phyloP scores from a whole-genome alignment of 2,113 vertebrate genomes.

The Ahaetulla prasina region DNA sequence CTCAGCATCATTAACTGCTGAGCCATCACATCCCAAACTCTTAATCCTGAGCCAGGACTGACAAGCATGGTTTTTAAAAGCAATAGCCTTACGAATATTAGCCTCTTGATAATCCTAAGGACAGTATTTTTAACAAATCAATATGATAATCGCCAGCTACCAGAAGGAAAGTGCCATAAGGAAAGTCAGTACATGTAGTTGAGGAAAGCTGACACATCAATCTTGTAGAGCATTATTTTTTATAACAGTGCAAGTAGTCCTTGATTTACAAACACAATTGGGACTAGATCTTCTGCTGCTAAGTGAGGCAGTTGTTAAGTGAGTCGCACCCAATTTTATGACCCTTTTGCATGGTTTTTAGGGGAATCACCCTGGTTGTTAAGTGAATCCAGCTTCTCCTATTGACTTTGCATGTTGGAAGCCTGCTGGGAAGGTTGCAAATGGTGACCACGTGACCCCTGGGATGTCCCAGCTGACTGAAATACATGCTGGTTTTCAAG shows the following conservation, averaged over 20 bases:
- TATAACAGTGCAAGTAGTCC: not conserved
- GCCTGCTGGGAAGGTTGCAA: not conserved
- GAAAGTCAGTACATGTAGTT: not conserved
- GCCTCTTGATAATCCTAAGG: not conserved
- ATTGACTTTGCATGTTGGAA: not conserved
- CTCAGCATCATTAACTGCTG: not conserved
- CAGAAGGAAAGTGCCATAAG: not conserved
- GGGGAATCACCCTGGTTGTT: not conserved
- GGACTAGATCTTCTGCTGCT: not conserved
- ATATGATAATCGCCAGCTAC: not conserved
- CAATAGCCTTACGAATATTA: not conserved
- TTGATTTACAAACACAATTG: not conserved
- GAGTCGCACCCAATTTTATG: not conserved
- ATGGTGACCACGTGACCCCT: not conserved
- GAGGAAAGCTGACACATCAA: not conserved
- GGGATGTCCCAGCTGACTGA: not conserved
- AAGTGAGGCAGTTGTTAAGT: not conserved
- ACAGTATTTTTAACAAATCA: not conserved
- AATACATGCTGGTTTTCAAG: not conserved
- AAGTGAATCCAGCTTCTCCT: not conserved
- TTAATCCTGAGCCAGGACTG: not conserved
- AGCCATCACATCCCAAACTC: not conserved
- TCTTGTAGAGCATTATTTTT: not conserved
- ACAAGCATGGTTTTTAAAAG: not conserved
- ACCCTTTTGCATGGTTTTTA: not conserved